A percentile compares a stretch with the other conserved stretches of the same genome.
Evolutionary conservation across 2,797 vertebrate genomes (phyloP).

Genomic region (Bradypus variegatus): DNA sequence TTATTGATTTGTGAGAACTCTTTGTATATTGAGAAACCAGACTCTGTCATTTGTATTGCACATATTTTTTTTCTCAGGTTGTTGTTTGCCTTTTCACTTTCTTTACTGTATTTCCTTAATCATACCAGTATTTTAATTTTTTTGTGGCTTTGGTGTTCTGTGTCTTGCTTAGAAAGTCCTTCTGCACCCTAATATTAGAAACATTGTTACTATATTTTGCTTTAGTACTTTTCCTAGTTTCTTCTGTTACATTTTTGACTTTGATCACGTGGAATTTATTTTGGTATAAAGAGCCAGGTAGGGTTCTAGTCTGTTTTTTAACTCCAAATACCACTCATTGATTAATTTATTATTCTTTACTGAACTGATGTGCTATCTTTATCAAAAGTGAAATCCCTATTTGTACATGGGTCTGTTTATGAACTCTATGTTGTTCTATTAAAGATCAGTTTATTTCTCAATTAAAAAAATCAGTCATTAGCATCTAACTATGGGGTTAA

Average conservation of each 20-base stretch:
- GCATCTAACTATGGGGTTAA: neutral
- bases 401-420: neutral
- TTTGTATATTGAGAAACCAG: neutral
- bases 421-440: neutral
- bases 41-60: neutral
- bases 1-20: slow-evolving; percentile 10
- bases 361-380: neutral
- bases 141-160: neutral
- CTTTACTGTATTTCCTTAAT: neutral
- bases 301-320: neutral
- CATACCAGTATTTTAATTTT: neutral
- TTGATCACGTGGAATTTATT: neutral
- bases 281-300: neutral
- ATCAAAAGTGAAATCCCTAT: neutral
- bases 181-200: no score
- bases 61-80: neutral
- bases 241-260: neutral
- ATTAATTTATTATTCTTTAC: slow-evolving; percentile 1
- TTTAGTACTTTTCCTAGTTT: neutral
- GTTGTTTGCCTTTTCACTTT: neutral
- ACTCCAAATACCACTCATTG: neutral
- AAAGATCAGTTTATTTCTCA: slow-evolving; percentile 4
- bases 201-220: no score
- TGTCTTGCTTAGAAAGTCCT: slow-evolving; percentile 17
- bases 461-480: neutral